Evolutionary conservation across 2,113 vertebrate species (phyloP).

Genomic region (Aepyceros melampus): DNA sequence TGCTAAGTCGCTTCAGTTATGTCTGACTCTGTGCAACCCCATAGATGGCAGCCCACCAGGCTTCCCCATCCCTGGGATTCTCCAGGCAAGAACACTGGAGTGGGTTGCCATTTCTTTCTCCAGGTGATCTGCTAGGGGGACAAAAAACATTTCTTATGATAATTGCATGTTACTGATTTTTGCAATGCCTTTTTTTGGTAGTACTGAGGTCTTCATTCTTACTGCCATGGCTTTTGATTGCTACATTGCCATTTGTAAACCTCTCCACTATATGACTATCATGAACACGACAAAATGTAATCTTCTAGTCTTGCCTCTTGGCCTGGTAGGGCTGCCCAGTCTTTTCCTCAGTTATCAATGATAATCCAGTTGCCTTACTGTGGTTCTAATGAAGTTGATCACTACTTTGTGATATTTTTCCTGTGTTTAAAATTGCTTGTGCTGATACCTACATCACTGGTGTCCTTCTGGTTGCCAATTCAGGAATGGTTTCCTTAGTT

Average conservation of each 20-base stretch:
- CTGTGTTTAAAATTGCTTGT: not conserved
- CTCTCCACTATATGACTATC: not conserved
- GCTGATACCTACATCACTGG: not conserved
- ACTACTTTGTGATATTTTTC: constrained; percentile 24
- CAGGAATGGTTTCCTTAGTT: not conserved
- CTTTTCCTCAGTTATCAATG: not conserved
- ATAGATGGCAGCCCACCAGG: too few relatives aligned
- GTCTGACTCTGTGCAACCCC: too few relatives aligned
- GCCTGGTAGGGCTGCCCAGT: not conserved
- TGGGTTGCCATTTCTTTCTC: too few relatives aligned
- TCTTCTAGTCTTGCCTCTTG: not conserved
- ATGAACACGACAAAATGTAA: not conserved
- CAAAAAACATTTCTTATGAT: not conserved
- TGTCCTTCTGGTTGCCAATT: not conserved
- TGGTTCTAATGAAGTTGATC: not conserved
- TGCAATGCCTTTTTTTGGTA: not conserved
- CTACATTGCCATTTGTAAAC: not conserved
- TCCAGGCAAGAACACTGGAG: too few relatives aligned
- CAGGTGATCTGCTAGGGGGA: not conserved
- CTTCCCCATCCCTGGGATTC: too few relatives aligned
- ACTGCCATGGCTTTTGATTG: not conserved
- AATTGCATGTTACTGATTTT: not conserved
- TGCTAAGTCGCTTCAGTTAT: too few relatives aligned
- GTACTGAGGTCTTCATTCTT: not conserved
- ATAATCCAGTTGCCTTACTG: not conserved